These are phyloP conservation scores for Phalloptychus januarius DNA, from an alignment of 2,797 vertebrate species.

Conservation along the genomic window DNA sequence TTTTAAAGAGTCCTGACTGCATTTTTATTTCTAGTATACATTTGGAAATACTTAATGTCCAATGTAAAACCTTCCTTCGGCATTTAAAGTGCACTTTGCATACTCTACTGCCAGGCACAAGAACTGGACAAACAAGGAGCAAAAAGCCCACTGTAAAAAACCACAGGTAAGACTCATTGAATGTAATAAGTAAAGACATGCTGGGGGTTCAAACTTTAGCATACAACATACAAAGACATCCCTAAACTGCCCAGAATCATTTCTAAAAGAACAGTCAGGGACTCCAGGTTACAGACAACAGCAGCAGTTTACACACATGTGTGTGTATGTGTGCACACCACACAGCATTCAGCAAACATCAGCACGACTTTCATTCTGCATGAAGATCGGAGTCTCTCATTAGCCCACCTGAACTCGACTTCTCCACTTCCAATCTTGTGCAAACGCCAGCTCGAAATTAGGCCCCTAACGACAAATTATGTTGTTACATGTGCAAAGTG, in stretches of 20 bases:
- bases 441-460: slow-evolving; percentile 60
- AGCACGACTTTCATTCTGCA: slow-evolving; percentile 32
- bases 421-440: slow-evolving; percentile 58
- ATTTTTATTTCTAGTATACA: too few species aligned
- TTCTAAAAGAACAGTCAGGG: background rate
- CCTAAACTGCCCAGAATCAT: background rate
- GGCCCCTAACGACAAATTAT: slow-evolving; percentile 60
- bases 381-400: slow-evolving; percentile 60
- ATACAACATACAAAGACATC: background rate
- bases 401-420: slow-evolving; percentile 65
- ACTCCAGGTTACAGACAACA: background rate
- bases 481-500: slow-evolving; percentile 68
- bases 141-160: background rate
- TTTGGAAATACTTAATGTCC: too few species aligned
- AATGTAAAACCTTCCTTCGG: background rate
- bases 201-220: background rate
- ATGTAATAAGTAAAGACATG: background rate
- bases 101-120: background rate
- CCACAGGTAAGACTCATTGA: background rate
- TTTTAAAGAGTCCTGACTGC: too few species aligned
- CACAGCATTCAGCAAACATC: slow-evolving; percentile 32
- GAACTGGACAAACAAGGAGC: background rate
- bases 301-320: slow-evolving; percentile 12
- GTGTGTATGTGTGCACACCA: slow-evolving; percentile 18
- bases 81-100: background rate